Conservation (phyloP, 2,888 invertebrate genomes). For the Trichogramma dendrolimi region DNA sequence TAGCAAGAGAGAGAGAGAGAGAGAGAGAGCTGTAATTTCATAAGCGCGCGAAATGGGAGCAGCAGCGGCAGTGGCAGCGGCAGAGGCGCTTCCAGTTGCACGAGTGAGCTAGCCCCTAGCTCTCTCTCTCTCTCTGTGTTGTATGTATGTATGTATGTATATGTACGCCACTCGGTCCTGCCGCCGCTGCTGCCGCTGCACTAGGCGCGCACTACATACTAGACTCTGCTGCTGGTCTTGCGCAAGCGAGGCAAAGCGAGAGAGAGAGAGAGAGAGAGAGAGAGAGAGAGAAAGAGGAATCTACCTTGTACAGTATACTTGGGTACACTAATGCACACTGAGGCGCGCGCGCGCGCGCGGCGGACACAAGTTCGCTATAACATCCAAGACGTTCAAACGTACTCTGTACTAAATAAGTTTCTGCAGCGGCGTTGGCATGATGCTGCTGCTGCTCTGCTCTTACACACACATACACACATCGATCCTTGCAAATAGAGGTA, state of each 20-base stretch:
- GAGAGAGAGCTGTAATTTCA: slow-evolving; percentile 9
- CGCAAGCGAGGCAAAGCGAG: not conserved
- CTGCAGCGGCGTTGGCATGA: too few species aligned
- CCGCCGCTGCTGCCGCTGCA: too few species aligned
- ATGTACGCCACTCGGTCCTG: too few species aligned
- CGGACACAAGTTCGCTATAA: too few species aligned
- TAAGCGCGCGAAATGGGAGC: not conserved
- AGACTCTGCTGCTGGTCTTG: not conserved
- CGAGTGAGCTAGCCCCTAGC: not conserved
- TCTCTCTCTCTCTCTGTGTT: not conserved
- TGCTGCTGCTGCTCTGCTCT: too few species aligned
- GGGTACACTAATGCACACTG: too few species aligned
- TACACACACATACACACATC: too few species aligned
- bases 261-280: slow-evolving; percentile 2
- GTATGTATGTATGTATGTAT: not conserved
- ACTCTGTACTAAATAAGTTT: too few species aligned
- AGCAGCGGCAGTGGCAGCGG: not conserved
- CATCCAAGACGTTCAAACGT: too few species aligned
- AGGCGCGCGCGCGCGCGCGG: too few species aligned
- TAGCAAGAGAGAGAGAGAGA: not conserved
- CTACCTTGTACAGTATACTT: not conserved
- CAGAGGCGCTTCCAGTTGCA: not conserved
- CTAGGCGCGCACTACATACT: not conserved
- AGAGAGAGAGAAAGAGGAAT: slow-evolving; percentile 10
- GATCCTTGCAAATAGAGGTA: too few species aligned